Conservation (phyloP, 2,113 vertebrate genomes). For the Periophthalmus modestus region DNA sequence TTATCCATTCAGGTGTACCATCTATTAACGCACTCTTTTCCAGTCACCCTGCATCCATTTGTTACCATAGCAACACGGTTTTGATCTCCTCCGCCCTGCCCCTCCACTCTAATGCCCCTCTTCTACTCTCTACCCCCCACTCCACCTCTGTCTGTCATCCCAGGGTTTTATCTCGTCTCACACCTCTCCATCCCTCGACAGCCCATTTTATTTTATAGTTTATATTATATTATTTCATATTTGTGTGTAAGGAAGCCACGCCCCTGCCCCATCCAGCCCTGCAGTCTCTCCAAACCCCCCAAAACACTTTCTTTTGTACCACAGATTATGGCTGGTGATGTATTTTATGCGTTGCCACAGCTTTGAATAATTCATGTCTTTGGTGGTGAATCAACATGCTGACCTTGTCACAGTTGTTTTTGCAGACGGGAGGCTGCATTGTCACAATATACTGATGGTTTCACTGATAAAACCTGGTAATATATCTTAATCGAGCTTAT, state of each 20-base stretch:
- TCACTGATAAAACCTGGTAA: background rate
- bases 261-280: conserved; percentile 21
- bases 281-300: conserved; percentile 3
- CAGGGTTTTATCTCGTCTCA: conserved; percentile 9
- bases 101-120: conserved; percentile 36
- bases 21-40: conserved; percentile 28
- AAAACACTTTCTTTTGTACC: conserved; percentile 16
- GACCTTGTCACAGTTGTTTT: conserved; percentile 26
- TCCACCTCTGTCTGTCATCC: conserved; percentile 8
- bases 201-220: background rate
- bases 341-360: conserved; percentile 21
- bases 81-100: conserved; percentile 60
- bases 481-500: background rate
- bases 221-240: background rate
- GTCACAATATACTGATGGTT: background rate
- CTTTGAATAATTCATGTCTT: conserved; percentile 61
- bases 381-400: conserved; percentile 31
- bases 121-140: conserved; percentile 2
- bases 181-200: conserved; percentile 25
- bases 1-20: background rate
- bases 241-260: conserved; percentile 21
- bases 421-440: no score
- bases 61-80: conserved; percentile 77
- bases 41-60: conserved; percentile 58
- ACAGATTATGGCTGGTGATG: background rate